A percentile compares a stretch with the other conserved stretches of the same genome.
Conservation (phyloP, 2,797 vertebrate genomes). For the Notolabrus celidotus region DNA sequence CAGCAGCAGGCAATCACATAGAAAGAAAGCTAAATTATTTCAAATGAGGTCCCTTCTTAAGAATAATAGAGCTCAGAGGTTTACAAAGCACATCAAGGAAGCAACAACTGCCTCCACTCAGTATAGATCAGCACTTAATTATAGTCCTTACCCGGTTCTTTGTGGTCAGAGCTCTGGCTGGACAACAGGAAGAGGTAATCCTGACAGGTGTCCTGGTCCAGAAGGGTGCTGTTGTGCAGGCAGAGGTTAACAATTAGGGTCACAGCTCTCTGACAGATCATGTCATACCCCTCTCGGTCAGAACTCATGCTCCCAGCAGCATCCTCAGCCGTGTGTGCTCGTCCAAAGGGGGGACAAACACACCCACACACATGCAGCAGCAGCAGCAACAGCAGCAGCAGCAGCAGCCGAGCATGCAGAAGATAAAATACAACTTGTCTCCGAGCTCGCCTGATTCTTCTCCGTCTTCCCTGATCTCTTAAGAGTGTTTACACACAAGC, state of each 20-base stretch:
- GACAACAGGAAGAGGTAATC: slow-evolving; percentile 85
- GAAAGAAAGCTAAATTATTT: neutral
- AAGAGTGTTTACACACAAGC: slow-evolving; percentile 49
- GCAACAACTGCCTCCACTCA: slow-evolving; percentile 19
- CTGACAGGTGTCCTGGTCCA: slow-evolving; percentile 85
- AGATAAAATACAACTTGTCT: slow-evolving; percentile 71
- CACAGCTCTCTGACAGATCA: slow-evolving; percentile 88
- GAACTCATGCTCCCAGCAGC: slow-evolving; percentile 88
- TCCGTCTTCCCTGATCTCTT: slow-evolving; percentile 59
- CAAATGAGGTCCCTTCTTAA: slow-evolving; percentile 3
- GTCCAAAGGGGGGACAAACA: slow-evolving; percentile 74
- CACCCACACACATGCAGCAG: slow-evolving; percentile 41
- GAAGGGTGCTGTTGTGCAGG: slow-evolving; percentile 82
- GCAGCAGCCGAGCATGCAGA: slow-evolving; percentile 61
- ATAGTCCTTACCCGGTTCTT: slow-evolving; percentile 75
- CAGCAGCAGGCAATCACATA: neutral
- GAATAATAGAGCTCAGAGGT: neutral
- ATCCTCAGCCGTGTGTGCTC: slow-evolving; percentile 81
- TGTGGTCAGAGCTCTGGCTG: slow-evolving; percentile 74
- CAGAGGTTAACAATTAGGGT: slow-evolving; percentile 89
- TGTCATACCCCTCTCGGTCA: slow-evolving; percentile 86
- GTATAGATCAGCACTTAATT: slow-evolving; percentile 29
- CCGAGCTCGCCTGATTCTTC: no score
- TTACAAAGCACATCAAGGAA: slow-evolving; percentile 17
- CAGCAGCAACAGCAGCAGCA: slow-evolving; percentile 6